A percentile compares a stretch with the other conserved stretches of the same genome.
phyloP scores from a whole-genome alignment of 2,113 vertebrate genomes.

The Calypte anna region DNA sequence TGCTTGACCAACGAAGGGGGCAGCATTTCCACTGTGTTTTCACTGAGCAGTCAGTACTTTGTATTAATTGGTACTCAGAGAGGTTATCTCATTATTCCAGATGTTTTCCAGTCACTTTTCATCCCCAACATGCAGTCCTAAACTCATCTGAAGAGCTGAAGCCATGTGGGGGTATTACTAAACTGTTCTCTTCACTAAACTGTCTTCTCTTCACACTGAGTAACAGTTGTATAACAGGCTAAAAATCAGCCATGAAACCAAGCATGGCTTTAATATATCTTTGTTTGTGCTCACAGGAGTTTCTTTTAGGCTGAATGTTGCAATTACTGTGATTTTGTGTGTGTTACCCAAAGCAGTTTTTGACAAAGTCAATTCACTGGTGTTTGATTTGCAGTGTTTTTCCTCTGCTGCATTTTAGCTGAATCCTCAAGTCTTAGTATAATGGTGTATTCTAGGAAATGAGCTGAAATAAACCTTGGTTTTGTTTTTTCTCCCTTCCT shows the following conservation, averaged over 20 bases:
- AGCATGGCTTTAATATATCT: not conserved
- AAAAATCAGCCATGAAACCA: not conserved
- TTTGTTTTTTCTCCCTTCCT: not conserved
- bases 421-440: not conserved
- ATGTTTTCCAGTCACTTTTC: not conserved
- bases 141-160: not conserved
- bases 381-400: not conserved
- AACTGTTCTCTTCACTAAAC: too few species aligned
- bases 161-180: not conserved
- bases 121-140: accelerated
- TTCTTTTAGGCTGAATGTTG: not conserved
- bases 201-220: not conserved
- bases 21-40: not conserved
- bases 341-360: not conserved
- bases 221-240: not conserved
- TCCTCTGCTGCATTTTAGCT: not conserved
- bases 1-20: not conserved
- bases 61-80: not conserved
- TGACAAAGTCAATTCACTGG: not conserved
- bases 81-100: not conserved
- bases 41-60: not conserved
- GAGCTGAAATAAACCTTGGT: not conserved
- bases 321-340: not conserved
- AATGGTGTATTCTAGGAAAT: not conserved
- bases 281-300: not conserved